Percentiles rank a stretch among this genome's conserved stretches.
These are phyloP conservation scores for Platorchestia sp. DNA, from an alignment of 1,140 invertebrate genomes.

Conservation along the genomic window DNA sequence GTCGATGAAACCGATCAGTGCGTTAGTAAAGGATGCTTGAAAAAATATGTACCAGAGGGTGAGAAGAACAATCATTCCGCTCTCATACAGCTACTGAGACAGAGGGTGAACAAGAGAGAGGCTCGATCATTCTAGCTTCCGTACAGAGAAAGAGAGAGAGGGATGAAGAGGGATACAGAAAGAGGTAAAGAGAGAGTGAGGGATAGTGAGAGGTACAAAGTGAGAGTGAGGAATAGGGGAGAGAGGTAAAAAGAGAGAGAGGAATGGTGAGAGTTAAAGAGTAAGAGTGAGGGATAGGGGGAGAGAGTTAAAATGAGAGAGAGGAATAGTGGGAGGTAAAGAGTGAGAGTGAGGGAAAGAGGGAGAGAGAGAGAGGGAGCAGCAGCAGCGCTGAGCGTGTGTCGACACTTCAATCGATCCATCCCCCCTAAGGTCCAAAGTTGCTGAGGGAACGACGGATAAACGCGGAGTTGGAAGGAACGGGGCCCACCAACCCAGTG, in stretches of 20 bases:
- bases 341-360: not conserved
- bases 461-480: not conserved
- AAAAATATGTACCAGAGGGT: not conserved
- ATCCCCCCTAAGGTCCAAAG: not conserved
- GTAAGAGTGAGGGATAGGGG: not conserved
- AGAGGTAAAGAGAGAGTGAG: not conserved
- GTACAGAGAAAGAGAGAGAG: no score
- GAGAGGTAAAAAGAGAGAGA: not conserved
- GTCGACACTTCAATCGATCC: slow-evolving; percentile 10
- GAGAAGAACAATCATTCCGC: not conserved
- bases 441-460: slow-evolving; percentile 31
- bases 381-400: slow-evolving; percentile 1
- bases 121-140: no score
- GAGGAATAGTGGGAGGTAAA: not conserved
- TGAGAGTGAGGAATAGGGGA: not conserved
- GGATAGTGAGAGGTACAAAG: not conserved
- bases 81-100: not conserved
- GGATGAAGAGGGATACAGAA: not conserved
- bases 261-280: no score
- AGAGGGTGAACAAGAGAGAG: no score
- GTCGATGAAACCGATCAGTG: not conserved
- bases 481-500: slow-evolving; percentile 26
- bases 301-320: not conserved
- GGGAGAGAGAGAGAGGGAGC: not conserved
- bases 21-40: not conserved